These are phyloP conservation scores for Drosophila auraria DNA, from an alignment of 1,140 invertebrate genomes.

Conservation along the genomic window DNA sequence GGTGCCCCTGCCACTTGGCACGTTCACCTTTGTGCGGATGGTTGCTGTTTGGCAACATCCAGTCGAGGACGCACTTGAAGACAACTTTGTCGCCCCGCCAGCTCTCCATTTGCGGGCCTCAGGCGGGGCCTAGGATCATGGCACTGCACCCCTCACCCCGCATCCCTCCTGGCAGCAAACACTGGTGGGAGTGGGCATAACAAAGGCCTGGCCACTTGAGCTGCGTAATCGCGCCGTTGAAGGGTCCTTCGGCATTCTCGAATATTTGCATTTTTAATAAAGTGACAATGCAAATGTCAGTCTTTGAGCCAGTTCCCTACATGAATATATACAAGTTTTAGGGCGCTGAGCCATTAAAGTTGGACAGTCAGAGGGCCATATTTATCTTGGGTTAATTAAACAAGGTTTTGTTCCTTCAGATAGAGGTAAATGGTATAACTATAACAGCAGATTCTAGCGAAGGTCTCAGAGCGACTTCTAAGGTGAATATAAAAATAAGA, in stretches of 20 bases:
- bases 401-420: neutral
- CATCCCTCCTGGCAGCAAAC: constrained; percentile 23
- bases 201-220: constrained; percentile 63
- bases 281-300: constrained; percentile 42
- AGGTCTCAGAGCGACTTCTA: neutral
- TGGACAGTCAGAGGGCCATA: neutral
- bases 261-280: constrained; percentile 78
- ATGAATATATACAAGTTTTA: neutral
- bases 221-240: constrained; percentile 72
- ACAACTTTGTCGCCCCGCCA: constrained; percentile 68
- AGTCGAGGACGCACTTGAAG: constrained; percentile 70
- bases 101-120: constrained; percentile 33
- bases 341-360: neutral
- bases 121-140: constrained; percentile 17
- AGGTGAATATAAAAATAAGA: neutral
- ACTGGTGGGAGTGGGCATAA: constrained; percentile 21
- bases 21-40: constrained; percentile 63
- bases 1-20: constrained; percentile 68
- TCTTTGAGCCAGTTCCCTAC: neutral
- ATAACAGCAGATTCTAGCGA: neutral
- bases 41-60: constrained; percentile 71
- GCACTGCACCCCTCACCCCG: constrained; percentile 13
- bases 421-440: neutral
- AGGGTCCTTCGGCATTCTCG: constrained; percentile 58
- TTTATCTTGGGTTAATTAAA: neutral